Base-by-base conservation (phyloP, 2,888 invertebrate species). In the Tricholauxania praeusta region DNA sequence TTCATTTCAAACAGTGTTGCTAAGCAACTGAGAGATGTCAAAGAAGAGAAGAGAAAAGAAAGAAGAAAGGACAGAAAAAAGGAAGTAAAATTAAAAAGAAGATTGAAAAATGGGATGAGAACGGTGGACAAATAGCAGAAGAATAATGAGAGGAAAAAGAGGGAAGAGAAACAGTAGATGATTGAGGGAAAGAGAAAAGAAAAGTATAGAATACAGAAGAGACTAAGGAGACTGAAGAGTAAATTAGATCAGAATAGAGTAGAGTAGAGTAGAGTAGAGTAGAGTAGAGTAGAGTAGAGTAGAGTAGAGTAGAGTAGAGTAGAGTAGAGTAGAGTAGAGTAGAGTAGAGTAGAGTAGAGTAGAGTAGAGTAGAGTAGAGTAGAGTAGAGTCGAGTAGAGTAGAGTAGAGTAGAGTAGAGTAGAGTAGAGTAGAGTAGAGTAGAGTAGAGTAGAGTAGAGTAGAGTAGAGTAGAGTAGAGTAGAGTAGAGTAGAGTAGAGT, bases 401-500 rank as follows among this genome's bases (percentile, higher is more conserved):
- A 59, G 64, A 17, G n/a, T 64, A 51, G 64, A 17, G n/a, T 64
- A 64, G 64, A 17, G n/a, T 64, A 51, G 64, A 17, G n/a, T 64
- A 51, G 64, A 17, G n/a, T 64, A 51, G 64, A 17, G n/a, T 64
- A 64, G 64, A 17, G n/a, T 64, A 51, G 64, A 17, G n/a, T 64
- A 64, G 64, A 17, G n/a, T 64, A 51, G 64, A 17, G n/a, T 64
- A 64, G 62, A 32, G 7, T 32, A 32, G 59, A 19, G n/a, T 64
- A 64, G 64, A 17, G n/a, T 64, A 64, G 64, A 17, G n/a, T 64
- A 64, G 64, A 17, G n/a, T 64, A 64, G 64, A 17, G n/a, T 64
- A 64, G 64, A 17, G n/a, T 64, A 64, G 64, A 17, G n/a, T 64
- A 64, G 64, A 17, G n/a, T 59, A 59, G 59, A 32, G 1, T 62